A percentile compares a stretch with the other conserved stretches of the same genome.
These are phyloP conservation scores for Cyrtodaria siliqua DNA, from an alignment of 2,888 invertebrate species.

Conservation along the genomic window DNA sequence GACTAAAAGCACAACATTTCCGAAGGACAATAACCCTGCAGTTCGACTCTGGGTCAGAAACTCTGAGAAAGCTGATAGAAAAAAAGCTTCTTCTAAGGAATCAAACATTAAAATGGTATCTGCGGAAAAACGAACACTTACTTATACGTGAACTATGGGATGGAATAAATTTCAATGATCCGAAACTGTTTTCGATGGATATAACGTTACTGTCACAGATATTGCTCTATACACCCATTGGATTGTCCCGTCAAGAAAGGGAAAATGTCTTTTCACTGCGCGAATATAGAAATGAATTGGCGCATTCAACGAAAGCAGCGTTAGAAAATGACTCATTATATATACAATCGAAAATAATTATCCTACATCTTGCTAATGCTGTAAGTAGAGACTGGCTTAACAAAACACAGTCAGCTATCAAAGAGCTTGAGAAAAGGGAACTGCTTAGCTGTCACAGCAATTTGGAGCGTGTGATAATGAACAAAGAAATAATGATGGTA, in stretches of 20 bases:
- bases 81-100: neutral
- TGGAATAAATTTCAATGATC: neutral
- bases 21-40: conserved; percentile 1
- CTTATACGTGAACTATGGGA: no score
- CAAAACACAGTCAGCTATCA: conserved; percentile 1
- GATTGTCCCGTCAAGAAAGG: neutral
- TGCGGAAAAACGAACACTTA: no score
- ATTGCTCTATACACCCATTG: conserved; percentile 6
- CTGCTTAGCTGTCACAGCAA: conserved; percentile 10
- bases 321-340: conserved; percentile 12
- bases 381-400: conserved; percentile 3
- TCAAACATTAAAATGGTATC: no score
- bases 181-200: conserved; percentile 16
- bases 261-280: neutral
- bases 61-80: conserved; percentile 14
- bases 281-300: conserved; percentile 24
- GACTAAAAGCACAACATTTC: no score
- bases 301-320: conserved; percentile 7
- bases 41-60: conserved; percentile 16
- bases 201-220: conserved; percentile 12
- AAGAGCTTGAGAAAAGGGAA: conserved; percentile 15
- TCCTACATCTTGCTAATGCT: conserved; percentile 7
- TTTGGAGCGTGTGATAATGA: conserved; percentile 14
- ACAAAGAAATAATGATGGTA: conserved; percentile 15
- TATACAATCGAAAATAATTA: conserved; percentile 2